Conservation (phyloP, 2,797 vertebrate species). For the Fundulus diaphanus region DNA sequence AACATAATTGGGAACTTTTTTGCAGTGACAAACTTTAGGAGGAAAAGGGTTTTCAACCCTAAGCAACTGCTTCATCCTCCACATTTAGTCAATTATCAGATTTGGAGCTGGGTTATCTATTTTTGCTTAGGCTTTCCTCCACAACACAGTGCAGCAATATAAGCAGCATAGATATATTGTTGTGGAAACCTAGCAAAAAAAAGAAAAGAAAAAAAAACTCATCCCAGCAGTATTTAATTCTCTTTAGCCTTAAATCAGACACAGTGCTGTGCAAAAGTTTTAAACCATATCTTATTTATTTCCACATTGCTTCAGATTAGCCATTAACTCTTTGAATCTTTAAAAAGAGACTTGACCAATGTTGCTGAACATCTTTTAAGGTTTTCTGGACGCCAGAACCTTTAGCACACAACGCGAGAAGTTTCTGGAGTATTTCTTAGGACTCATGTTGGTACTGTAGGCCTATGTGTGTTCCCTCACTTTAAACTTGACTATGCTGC, state of each 20-base stretch:
- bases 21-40: neutral
- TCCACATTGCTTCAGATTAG: neutral
- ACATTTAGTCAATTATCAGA: neutral
- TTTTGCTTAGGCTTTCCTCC: neutral
- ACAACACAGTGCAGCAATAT: neutral
- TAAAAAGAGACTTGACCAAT: neutral
- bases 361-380: neutral
- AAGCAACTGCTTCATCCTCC: neutral
- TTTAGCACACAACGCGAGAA: neutral
- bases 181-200: conserved; percentile 4
- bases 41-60: neutral
- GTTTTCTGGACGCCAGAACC: neutral
- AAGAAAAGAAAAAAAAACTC: too few species aligned
- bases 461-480: neutral
- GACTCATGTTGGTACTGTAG: neutral
- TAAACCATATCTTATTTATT: neutral
- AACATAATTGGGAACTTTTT: neutral
- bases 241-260: neutral
- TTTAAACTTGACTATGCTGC: neutral
- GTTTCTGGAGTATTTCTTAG: neutral
- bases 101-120: conserved; percentile 1
- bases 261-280: neutral
- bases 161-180: neutral
- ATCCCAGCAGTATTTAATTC: neutral
- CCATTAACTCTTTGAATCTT: neutral